A percentile compares a stretch with the other conserved stretches of the same genome.
phyloP scores from a whole-genome alignment of 2,888 invertebrate genomes.

The Luperina nickerlii region DNA sequence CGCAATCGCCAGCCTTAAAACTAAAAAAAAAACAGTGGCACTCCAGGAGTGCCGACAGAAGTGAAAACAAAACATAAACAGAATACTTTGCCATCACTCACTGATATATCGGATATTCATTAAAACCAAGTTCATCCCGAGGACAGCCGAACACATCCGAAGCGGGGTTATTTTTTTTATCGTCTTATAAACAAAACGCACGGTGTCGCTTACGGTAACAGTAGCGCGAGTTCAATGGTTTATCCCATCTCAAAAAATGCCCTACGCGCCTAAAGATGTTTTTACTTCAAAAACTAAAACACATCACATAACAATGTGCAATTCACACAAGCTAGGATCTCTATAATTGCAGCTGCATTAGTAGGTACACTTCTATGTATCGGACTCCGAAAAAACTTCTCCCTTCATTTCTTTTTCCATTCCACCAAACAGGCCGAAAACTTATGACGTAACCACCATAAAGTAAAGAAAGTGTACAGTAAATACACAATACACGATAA shows the following conservation, averaged over 20 bases:
- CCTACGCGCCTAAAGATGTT: no score
- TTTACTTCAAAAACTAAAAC: neutral
- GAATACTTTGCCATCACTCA: no score
- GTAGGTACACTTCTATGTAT: neutral
- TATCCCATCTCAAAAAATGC: no score
- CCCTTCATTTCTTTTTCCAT: neutral
- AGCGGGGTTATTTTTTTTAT: no score
- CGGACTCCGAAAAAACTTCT: neutral
- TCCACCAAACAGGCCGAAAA: neutral
- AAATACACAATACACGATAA: conserved; percentile 52
- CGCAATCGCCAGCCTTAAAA: neutral
- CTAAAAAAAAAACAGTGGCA: neutral
- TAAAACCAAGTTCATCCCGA: no score
- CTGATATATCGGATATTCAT: no score
- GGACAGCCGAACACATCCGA: no score
- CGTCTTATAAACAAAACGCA: no score
- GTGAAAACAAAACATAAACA: no score
- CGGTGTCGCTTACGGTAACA: no score
- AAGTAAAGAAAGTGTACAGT: conserved; percentile 53
- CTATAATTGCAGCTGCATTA: neutral
- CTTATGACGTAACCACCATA: conserved; percentile 26
- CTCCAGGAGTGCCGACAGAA: no score
- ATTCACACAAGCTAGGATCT: neutral
- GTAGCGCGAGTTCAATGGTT: no score
- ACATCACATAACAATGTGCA: neutral